These are phyloP conservation scores for Anastatus disparis DNA, from an alignment of 1,140 invertebrate species.

Conservation along the genomic window DNA sequence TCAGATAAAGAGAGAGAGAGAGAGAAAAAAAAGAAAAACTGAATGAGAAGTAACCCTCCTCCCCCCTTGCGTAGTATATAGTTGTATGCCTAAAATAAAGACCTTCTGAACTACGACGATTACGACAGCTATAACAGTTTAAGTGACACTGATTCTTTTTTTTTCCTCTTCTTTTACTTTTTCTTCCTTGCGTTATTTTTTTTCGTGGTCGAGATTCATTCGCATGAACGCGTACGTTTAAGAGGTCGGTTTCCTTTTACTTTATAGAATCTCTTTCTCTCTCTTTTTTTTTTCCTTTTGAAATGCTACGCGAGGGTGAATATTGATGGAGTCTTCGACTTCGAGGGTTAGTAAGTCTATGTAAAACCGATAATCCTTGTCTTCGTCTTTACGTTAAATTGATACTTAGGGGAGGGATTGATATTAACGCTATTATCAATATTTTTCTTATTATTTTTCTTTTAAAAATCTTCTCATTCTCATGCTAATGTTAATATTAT, in stretches of 20 bases:
- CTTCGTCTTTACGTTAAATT: constrained; percentile 51
- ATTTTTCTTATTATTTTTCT: too few relatives aligned
- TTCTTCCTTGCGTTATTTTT: neutral
- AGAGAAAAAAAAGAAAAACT: too few relatives aligned
- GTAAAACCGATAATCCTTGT: constrained; percentile 53
- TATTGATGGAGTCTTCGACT: constrained; percentile 50
- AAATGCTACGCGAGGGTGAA: constrained; percentile 45
- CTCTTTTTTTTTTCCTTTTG: too few relatives aligned
- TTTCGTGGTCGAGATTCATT: constrained; percentile 42
- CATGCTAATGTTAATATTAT: too few relatives aligned
- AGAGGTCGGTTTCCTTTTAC: constrained; percentile 45
- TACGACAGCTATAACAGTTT: constrained; percentile 27
- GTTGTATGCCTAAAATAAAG: constrained; percentile 31
- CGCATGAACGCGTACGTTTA: constrained; percentile 51
- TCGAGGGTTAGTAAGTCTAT: constrained; percentile 47
- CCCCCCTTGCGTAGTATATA: too few relatives aligned
- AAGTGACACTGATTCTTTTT: constrained; percentile 38
- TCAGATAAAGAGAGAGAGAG: too few relatives aligned
- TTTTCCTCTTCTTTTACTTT: neutral
- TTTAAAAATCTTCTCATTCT: too few relatives aligned
- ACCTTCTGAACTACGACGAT: constrained; percentile 10
- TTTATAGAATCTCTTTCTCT: constrained; percentile 16
- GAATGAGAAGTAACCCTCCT: neutral
- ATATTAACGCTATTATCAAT: too few relatives aligned
- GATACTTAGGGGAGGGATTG: constrained; percentile 45